These are phyloP conservation scores for Chiroxiphia lanceolata DNA, from an alignment of 2,797 vertebrate genomes.

Conservation along the genomic window DNA sequence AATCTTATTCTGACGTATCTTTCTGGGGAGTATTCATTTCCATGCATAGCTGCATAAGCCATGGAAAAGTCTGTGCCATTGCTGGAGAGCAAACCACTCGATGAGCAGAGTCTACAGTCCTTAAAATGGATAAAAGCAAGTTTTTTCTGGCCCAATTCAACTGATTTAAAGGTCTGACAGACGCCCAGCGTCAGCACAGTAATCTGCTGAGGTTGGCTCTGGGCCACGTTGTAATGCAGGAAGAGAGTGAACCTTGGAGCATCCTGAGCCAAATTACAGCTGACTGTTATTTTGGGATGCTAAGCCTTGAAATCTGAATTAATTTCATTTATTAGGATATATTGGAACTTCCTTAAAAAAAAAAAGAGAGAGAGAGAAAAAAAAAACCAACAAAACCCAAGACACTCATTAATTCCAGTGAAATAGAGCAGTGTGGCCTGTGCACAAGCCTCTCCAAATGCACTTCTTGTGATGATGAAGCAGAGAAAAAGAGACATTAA, in stretches of 20 bases:
- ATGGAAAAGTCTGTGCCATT: conserved; percentile 34
- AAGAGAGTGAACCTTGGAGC: not conserved
- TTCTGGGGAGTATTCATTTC: conserved; percentile 39
- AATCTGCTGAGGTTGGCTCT: conserved; percentile 38
- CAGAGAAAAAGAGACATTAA: not conserved
- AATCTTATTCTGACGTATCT: not conserved
- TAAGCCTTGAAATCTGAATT: conserved; percentile 54
- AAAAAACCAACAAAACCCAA: not conserved
- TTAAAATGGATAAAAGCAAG: conserved; percentile 37
- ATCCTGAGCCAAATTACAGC: conserved; percentile 33
- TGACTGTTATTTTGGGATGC: conserved; percentile 33
- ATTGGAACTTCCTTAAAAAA: not conserved
- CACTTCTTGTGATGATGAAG: not conserved
- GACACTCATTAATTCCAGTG: not conserved
- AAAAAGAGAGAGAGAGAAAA: too few relatives aligned
- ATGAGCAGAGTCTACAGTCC: not conserved
- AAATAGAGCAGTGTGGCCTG: not conserved
- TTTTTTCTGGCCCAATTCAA: conserved; percentile 43
- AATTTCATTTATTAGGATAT: conserved; percentile 13
- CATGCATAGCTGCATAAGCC: not conserved
- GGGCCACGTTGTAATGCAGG: conserved; percentile 13
- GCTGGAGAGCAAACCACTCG: conserved; percentile 33
- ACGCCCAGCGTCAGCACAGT: not conserved
- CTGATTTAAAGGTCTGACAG: conserved; percentile 57
- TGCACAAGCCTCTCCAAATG: not conserved